Evolutionary conservation across 2,113 vertebrate species (phyloP).

Genomic region (Crotalus viridis): DNA sequence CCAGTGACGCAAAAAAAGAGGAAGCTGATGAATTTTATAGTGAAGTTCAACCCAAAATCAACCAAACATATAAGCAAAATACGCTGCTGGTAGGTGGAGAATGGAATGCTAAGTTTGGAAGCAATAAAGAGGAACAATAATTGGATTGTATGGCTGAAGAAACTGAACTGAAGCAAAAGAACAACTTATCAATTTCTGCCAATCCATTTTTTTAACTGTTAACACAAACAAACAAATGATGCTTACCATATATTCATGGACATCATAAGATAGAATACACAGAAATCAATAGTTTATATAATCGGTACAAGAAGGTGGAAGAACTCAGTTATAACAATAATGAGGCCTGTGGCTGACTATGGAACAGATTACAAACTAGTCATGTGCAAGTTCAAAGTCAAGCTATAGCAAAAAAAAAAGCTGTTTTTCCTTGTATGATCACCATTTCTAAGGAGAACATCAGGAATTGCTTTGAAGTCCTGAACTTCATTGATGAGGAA

Average conservation of each 20-base stretch:
- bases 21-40: neutral
- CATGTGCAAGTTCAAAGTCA: neutral
- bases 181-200: neutral
- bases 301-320: neutral
- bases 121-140: neutral
- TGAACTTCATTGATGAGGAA: neutral
- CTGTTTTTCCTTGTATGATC: neutral
- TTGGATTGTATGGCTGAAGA: neutral
- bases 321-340: neutral
- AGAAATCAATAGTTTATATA: neutral
- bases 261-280: neutral
- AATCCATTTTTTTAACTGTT: neutral
- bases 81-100: neutral
- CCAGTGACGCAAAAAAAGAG: neutral
- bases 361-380: neutral
- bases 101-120: neutral
- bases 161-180: neutral
- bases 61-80: neutral
- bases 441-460: neutral
- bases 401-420: neutral
- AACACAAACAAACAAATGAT: neutral
- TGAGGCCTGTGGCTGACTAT: neutral
- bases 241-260: neutral
- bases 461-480: neutral
- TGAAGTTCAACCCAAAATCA: neutral